Percentiles rank a stretch among this genome's conserved stretches.
These are phyloP conservation scores for Glyptemys insculpta DNA, from an alignment of 2,797 vertebrate genomes.

Conservation along the genomic window DNA sequence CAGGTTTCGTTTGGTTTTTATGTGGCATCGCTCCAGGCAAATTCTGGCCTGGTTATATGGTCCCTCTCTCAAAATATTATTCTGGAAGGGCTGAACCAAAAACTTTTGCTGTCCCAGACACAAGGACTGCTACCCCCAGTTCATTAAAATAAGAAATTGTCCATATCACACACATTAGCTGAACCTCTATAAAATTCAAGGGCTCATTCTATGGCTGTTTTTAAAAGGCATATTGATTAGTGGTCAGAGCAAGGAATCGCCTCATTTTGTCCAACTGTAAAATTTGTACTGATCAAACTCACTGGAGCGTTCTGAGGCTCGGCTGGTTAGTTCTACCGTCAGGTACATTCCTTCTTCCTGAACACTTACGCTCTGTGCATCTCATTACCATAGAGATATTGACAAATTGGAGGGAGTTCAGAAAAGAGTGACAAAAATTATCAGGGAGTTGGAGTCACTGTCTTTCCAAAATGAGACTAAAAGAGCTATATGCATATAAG, in stretches of 20 bases:
- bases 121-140: slow-evolving; percentile 18
- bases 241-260: not conserved
- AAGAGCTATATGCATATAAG: not conserved
- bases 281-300: not conserved
- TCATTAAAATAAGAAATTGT: slow-evolving; percentile 24
- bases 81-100: not conserved
- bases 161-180: not conserved
- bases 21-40: not conserved
- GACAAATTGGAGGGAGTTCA: not conserved
- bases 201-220: not conserved
- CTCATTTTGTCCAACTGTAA: not conserved
- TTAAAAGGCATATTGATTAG: not conserved
- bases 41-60: not conserved
- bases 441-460: not conserved
- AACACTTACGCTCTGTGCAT: not conserved
- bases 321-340: not conserved
- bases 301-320: not conserved
- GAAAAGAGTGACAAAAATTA: not conserved
- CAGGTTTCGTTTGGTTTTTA: not conserved
- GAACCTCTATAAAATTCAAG: not conserved
- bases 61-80: not conserved
- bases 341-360: not conserved
- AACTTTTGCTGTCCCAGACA: not conserved
- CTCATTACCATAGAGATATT: not conserved
- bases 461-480: not conserved